phyloP scores from a whole-genome alignment of 1,140 invertebrate genomes.

The Semibalanus balanoides region DNA sequence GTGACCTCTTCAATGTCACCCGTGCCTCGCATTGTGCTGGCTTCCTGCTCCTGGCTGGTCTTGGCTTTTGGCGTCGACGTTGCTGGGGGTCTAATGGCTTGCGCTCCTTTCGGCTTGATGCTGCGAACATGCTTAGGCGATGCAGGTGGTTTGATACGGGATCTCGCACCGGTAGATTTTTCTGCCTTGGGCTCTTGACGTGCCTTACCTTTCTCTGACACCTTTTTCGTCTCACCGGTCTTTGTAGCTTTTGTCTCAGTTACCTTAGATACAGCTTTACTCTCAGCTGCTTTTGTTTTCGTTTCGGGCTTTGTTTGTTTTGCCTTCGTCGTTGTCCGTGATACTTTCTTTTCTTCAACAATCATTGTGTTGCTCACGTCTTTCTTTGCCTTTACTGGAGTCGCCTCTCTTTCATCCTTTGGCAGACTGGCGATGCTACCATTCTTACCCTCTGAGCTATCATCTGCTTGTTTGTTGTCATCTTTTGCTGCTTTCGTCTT shows the following conservation, averaged over 20 bases:
- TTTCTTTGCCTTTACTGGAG: not conserved
- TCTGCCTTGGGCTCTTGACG: not conserved
- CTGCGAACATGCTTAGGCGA: not conserved
- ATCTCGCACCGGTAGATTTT: not conserved
- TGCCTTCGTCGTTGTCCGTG: not conserved
- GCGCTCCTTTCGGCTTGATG: not conserved
- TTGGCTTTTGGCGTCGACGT: not conserved
- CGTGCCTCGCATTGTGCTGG: not conserved
- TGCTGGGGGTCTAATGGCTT: not conserved
- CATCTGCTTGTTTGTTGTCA: conserved; percentile 14
- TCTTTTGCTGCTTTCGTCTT: conserved; percentile 12
- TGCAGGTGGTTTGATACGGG: not conserved
- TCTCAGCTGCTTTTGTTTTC: not conserved
- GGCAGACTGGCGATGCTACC: not conserved
- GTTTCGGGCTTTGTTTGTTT: not conserved
- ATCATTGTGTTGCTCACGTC: not conserved
- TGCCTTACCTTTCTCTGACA: not conserved
- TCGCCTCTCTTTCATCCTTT: not conserved
- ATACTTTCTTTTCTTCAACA: not conserved
- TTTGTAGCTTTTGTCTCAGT: not conserved
- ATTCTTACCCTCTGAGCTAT: conserved; percentile 6
- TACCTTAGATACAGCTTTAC: not conserved
- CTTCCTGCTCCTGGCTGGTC: not conserved
- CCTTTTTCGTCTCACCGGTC: not conserved
- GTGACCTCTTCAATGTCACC: not conserved